A percentile compares a stretch with the other conserved stretches of the same genome.
Evolutionary conservation across 2,888 invertebrate genomes (phyloP).

Genomic region (Sinodicranocentrus sp.): DNA sequence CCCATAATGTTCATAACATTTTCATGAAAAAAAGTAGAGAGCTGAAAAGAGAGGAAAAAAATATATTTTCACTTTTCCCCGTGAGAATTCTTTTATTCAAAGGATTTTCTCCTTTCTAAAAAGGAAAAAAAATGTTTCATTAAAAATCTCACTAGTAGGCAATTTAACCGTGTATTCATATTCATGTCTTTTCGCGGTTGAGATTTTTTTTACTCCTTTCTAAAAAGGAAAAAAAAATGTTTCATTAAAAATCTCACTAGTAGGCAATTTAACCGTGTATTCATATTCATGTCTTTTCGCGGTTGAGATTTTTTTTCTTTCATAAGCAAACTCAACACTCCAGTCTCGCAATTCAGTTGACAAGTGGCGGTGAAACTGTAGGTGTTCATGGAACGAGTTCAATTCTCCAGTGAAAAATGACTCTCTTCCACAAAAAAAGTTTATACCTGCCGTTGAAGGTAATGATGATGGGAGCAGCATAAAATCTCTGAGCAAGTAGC

Average conservation of each 20-base stretch:
- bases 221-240: not conserved
- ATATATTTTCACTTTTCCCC: conserved; percentile 38
- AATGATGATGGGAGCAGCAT: conserved; percentile 39
- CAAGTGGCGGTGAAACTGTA: conserved; percentile 25
- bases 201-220: conserved; percentile 5
- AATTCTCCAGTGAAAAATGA: conserved; percentile 56
- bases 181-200: no score
- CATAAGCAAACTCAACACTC: not conserved
- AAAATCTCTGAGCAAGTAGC: conserved; percentile 31
- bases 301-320: no score
- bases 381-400: conserved; percentile 50
- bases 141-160: conserved; percentile 29
- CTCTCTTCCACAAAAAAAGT: conserved; percentile 12
- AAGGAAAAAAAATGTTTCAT: conserved; percentile 14
- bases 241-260: conserved; percentile 33
- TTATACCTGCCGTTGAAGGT: conserved; percentile 41
- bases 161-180: no score
- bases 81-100: conserved; percentile 45
- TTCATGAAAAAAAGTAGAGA: conserved; percentile 33
- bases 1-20: conserved; percentile 9
- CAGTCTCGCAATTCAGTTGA: not conserved
- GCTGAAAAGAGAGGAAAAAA: conserved; percentile 18
- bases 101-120: not conserved
- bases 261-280: conserved; percentile 27
- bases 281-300: no score